Evolutionary conservation across 2,888 invertebrate genomes (phyloP).

Genomic region (Xestia xanthographa): DNA sequence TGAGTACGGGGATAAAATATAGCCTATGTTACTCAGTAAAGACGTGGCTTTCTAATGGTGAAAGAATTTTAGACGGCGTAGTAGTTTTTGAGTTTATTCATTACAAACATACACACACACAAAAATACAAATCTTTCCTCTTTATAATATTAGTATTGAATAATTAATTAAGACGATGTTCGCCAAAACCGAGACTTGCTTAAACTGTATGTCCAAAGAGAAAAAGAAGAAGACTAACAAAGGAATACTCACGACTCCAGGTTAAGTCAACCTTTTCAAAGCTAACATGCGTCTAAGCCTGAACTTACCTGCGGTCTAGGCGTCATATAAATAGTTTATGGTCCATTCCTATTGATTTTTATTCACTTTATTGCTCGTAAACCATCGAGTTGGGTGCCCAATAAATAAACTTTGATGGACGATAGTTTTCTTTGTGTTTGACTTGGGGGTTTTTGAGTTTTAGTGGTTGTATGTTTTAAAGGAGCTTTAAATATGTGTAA

Average conservation of each 20-base stretch:
- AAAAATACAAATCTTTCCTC: too few species aligned
- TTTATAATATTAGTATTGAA: too few species aligned
- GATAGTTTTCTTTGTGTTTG: conserved; percentile 21
- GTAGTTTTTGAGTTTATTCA: too few species aligned
- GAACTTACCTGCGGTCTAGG: conserved; percentile 40
- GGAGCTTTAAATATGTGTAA: neutral
- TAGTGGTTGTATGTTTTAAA: conserved; percentile 16
- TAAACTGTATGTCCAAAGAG: neutral
- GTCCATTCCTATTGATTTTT: conserved; percentile 57
- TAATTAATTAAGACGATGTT: neutral
- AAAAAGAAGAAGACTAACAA: neutral
- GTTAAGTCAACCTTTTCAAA: neutral
- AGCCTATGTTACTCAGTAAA: too few species aligned
- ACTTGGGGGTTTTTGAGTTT: neutral
- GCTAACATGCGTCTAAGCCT: neutral
- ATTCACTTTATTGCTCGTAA: conserved; percentile 49
- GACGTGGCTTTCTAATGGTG: too few species aligned
- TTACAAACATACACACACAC: too few species aligned
- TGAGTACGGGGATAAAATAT: too few species aligned
- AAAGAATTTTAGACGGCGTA: too few species aligned
- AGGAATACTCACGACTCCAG: neutral
- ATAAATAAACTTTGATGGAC: conserved; percentile 56
- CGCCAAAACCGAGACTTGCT: neutral
- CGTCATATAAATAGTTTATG: conserved; percentile 56
- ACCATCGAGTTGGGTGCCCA: conserved; percentile 42